Evolutionary conservation across 2,888 invertebrate genomes (phyloP), one percentile per base, ranked within the genome.

Genomic region (Actias luna): DNA sequence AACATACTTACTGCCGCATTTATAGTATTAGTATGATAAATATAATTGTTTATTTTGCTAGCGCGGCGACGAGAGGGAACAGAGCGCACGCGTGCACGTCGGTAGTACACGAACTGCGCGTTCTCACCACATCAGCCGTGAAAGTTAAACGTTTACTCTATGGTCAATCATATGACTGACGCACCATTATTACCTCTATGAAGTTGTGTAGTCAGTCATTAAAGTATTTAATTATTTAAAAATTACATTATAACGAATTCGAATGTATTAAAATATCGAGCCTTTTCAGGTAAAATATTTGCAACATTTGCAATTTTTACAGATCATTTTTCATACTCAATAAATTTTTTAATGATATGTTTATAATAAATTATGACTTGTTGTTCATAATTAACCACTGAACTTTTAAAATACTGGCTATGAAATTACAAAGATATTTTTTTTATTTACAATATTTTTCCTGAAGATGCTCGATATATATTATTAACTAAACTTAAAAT

Each of bases 61-160:
- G 87, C 75, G 67, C 80, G 80, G 75, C 82, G 79, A 67, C 71
- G 73, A 63, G 46, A 65, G 14, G 62, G 63, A 22, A 61, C 67
- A 59, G 75, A 72, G 25, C 68, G 64, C 50, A 55, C 67, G 25
- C 68, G 64, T 46, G 57, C 67, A 65, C 77, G 75, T 63, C 79
- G 80, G 80, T 82, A 84, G 79, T 79, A 80, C 68, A 64, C 65
- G 60, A 58, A 63, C 58, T 50, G 50, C 62, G 46, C 36, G 27
- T 39, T 59, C 36, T 61, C 46, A 58, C 31, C 42, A 39, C 58
- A 42, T 27, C 33, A 50, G 22, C 39, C n/a, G 64, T 61, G 69
- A 65, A 68, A 68, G 68, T 69, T 35, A 31, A 58, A 60, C 46
- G 25, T 61, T 29, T 62, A 62, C 65, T 64, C 64, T 66, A 62